A percentile compares a stretch with the other conserved stretches of the same genome.
These are phyloP conservation scores for Lepidocolaptes lacrymiger DNA, from an alignment of 2,797 vertebrate genomes.

Conservation along the genomic window DNA sequence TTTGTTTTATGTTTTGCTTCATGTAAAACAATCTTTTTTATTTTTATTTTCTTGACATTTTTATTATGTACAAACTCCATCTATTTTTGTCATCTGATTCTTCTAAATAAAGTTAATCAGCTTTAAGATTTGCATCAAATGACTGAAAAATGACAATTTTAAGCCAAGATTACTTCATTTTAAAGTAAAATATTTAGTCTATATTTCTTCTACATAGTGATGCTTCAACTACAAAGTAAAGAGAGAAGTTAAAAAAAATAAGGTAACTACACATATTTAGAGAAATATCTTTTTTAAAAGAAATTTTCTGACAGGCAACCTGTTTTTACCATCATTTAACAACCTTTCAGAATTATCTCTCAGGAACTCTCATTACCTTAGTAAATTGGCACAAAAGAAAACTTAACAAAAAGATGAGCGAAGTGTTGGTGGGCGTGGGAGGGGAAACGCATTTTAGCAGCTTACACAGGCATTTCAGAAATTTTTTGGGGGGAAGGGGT, in stretches of 20 bases:
- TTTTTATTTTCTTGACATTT: conserved; percentile 28
- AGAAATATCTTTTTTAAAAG: neutral
- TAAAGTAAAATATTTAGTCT: neutral
- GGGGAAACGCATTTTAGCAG: neutral
- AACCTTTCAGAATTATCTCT: neutral
- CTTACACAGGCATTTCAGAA: conserved; percentile 43
- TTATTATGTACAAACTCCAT: neutral
- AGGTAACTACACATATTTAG: neutral
- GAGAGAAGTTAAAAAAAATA: neutral
- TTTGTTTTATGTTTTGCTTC: conserved; percentile 5
- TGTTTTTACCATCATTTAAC: neutral
- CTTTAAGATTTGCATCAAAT: neutral
- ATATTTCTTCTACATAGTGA: neutral
- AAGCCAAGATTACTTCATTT: neutral
- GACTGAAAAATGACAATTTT: neutral
- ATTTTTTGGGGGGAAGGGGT: neutral
- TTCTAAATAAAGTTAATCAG: neutral
- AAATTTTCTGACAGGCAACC: neutral
- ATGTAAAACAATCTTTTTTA: neutral
- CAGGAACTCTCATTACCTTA: neutral
- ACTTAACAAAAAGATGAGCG: neutral
- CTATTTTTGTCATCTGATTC: neutral
- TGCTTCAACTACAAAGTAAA: neutral
- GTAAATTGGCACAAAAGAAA: neutral
- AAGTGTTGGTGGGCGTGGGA: neutral